Conservation (phyloP, 2,797 vertebrate species). For the Sebastes nivosus region DNA sequence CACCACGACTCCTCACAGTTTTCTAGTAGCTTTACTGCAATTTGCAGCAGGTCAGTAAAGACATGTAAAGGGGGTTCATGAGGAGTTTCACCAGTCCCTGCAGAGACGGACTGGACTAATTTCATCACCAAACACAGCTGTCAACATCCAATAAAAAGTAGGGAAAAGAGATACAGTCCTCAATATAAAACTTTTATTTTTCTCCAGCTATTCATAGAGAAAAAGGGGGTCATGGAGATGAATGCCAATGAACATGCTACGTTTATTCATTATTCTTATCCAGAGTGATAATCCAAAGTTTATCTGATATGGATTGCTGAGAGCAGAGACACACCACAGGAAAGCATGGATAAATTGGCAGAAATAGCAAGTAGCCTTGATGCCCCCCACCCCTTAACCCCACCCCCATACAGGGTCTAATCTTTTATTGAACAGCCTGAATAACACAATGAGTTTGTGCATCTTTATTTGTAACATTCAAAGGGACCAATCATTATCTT, state of each 20-base stretch:
- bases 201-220: conserved; percentile 24
- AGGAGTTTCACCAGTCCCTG: conserved; percentile 21
- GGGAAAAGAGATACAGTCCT: background rate
- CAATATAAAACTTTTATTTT: conserved; percentile 63
- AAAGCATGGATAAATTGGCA: conserved; percentile 53
- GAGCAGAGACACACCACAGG: conserved; percentile 43
- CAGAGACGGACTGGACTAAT: conserved; percentile 27
- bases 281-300: conserved; percentile 63
- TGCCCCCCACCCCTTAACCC: conserved; percentile 11
- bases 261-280: conserved; percentile 65
- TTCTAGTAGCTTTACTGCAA: background rate
- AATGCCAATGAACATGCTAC: conserved; percentile 58
- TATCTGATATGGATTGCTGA: conserved; percentile 55
- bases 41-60: conserved; percentile 24
- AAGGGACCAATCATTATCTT: conserved; percentile 85
- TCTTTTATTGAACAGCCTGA: conserved; percentile 79
- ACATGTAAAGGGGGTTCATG: conserved; percentile 24
- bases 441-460: conserved; percentile 79
- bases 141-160: conserved; percentile 42
- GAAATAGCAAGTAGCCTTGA: conserved; percentile 41
- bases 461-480: conserved; percentile 84
- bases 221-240: conserved; percentile 38
- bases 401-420: conserved; percentile 53
- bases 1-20: background rate
- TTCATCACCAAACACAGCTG: conserved; percentile 49